A percentile compares a stretch with the other conserved stretches of the same genome.
Evolutionary conservation across 2,113 vertebrate genomes (phyloP).

Genomic region (Megalops atlanticus): DNA sequence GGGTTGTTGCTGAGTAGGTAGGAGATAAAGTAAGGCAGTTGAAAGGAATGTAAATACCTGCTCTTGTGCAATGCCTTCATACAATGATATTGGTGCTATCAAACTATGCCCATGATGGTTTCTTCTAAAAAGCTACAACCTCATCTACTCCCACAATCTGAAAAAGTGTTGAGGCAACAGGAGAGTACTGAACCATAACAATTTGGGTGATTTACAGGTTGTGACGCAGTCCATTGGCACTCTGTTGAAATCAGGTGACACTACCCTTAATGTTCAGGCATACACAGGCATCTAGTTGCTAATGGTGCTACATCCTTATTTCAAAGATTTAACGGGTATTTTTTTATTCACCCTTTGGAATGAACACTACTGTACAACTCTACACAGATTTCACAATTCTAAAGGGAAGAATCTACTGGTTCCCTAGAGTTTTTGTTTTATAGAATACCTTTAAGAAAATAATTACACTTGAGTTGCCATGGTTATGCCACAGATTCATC

Average conservation of each 20-base stretch:
- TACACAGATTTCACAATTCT: not conserved
- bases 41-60: constrained; percentile 10
- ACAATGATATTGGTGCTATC: constrained; percentile 33
- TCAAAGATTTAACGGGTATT: not conserved
- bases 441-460: not conserved
- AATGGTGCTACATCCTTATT: constrained; percentile 29
- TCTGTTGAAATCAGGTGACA: not conserved
- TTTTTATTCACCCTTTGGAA: not conserved
- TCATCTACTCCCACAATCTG: constrained; percentile 1
- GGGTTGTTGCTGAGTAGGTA: constrained; percentile 17
- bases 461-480: not conserved
- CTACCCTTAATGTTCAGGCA: not conserved
- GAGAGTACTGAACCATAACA: not conserved
- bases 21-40: not conserved
- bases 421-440: not conserved
- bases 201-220: not conserved
- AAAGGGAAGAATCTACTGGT: not conserved
- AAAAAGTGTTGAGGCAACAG: not conserved
- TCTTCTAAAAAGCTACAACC: not conserved
- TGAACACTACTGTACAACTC: not conserved
- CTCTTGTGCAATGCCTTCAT: not conserved
- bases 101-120: constrained; percentile 21
- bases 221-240: not conserved
- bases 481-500: not conserved
- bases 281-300: not conserved